Evolutionary conservation across 2,888 invertebrate species (phyloP), one percentile per base, ranked within the genome.

Genomic region (Zygogramma bicolorata): DNA sequence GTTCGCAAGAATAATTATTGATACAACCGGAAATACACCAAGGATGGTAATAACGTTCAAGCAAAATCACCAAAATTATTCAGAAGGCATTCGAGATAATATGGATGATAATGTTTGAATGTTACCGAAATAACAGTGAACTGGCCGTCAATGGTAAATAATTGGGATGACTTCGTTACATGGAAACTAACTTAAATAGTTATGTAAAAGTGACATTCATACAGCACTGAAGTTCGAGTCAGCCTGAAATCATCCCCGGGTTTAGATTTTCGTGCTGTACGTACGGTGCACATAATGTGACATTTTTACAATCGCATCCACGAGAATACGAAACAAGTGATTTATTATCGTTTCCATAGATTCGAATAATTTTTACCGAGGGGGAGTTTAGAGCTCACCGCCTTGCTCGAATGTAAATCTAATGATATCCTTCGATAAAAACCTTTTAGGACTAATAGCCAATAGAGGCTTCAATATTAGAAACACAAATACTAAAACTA

Each of bases 401-500:
- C 34, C 58, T 57, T 53, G 34, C 46, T 42, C 57, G 49, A 22
- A 60, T 18, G 62, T 60, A 58, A 34, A 15, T 65, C 42, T 70
- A 68, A 63, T 61, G 40, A 67, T 63, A 38, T 46, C 42, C 18
- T 70, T 49, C 20, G 70, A 66, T 63, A 40, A 67, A 72, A 69
- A 73, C 38, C 29, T 67, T 61, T 70, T 15, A 68, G 40, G 63
- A 57, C 72, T 75, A 69, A 62, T 71, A 62, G 66, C 60, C 68
- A 20, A 53, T 57, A 69, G 66, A 71, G 69, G 74, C 75, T 68
- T 66, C 67, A 65, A 70, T 77, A 74, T 77, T 71, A 73, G 74
- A 75, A 79, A 79, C 71, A 74, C 74, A 71, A n/a, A 74, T 75
- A 75, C 77, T 77, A 77, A 75, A 79, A 76, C 77, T 79, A 78